Percentiles rank a stretch among this genome's conserved stretches.
phyloP scores from a whole-genome alignment of 2,888 invertebrate species.

The Cenopis cana region DNA sequence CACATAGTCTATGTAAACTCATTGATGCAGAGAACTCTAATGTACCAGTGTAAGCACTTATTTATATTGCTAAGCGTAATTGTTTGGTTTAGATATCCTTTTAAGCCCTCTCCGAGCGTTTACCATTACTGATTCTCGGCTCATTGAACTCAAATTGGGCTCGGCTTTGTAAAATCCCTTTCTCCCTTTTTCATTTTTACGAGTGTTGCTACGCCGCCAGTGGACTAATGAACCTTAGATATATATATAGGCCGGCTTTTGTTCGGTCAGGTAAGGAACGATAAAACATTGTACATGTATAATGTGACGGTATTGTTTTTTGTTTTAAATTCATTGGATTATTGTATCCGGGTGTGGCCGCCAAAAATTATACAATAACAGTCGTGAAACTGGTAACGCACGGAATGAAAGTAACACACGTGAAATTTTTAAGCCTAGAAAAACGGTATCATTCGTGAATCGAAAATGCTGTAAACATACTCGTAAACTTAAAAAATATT shows the following conservation, averaged over 20 bases:
- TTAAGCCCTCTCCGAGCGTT: constrained; percentile 66
- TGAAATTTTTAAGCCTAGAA: too few species aligned
- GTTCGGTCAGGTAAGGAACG: constrained; percentile 32
- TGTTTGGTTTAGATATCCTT: constrained; percentile 47
- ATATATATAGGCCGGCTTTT: constrained; percentile 49
- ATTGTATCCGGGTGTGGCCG: too few species aligned
- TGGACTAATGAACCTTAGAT: constrained; percentile 67
- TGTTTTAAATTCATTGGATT: too few species aligned
- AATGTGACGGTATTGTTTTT: neutral
- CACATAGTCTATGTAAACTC: constrained; percentile 3
- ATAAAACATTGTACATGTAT: neutral
- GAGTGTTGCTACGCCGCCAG: constrained; percentile 64
- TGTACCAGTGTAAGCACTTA: constrained; percentile 21
- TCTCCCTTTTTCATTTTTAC: constrained; percentile 72
- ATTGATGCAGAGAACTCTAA: constrained; percentile 4
- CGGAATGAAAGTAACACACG: too few species aligned
- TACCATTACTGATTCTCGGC: constrained; percentile 71
- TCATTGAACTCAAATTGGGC: constrained; percentile 75
- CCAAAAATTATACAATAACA: too few species aligned
- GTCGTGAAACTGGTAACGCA: too few species aligned
- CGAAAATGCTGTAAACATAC: too few species aligned
- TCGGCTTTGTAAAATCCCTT: constrained; percentile 67
- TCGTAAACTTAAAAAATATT: too few species aligned
- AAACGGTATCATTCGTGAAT: too few species aligned
- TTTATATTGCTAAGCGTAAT: constrained; percentile 40